These are phyloP conservation scores for Clusia tigrina DNA, from an alignment of 2,888 invertebrate genomes.

Conservation along the genomic window DNA sequence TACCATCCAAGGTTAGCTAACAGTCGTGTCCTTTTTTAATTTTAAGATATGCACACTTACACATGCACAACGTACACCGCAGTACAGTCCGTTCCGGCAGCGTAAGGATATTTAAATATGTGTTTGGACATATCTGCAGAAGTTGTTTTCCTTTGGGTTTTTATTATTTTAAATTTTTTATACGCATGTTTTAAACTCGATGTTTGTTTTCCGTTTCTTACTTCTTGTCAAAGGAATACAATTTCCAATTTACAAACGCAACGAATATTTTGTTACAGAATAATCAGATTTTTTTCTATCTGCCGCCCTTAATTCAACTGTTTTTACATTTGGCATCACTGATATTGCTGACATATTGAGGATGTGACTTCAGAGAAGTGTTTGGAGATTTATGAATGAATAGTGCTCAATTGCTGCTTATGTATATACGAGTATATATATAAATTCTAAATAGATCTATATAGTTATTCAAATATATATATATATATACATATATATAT, in stretches of 20 bases:
- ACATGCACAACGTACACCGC: too few species aligned
- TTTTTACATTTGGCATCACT: too few species aligned
- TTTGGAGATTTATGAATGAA: too few species aligned
- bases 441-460: not conserved
- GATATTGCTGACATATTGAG: too few species aligned
- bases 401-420: not conserved
- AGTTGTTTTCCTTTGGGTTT: constrained; percentile 54
- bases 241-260: too few species aligned
- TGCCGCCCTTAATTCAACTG: too few species aligned
- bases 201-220: constrained; percentile 35
- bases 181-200: not conserved
- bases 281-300: too few species aligned
- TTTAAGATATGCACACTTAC: constrained; percentile 59
- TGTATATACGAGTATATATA: not conserved
- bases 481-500: not conserved
- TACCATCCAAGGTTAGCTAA: constrained; percentile 16
- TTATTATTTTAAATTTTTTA: constrained; percentile 42
- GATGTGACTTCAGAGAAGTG: too few species aligned
- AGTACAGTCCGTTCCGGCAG: constrained; percentile 15
- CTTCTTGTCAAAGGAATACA: constrained; percentile 39
- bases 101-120: not conserved
- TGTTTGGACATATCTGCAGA: constrained; percentile 44
- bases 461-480: not conserved
- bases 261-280: too few species aligned
- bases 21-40: constrained; percentile 50